Percentiles rank a stretch among this genome's conserved stretches.
Evolutionary conservation across 2,113 vertebrate genomes (phyloP).

Genomic region (Dicerorhinus sumatrensis): DNA sequence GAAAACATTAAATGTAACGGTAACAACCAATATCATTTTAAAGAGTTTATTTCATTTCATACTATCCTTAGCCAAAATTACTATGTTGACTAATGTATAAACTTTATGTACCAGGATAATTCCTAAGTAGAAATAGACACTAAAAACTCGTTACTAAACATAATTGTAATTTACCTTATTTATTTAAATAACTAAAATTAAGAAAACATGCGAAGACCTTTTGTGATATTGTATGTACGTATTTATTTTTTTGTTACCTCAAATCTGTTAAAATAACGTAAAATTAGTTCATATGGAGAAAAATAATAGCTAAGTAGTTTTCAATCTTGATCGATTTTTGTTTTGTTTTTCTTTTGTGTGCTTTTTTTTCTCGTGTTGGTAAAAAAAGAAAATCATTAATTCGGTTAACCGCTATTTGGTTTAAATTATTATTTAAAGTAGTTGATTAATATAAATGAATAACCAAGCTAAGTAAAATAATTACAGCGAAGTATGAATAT

Average conservation of each 20-base stretch:
- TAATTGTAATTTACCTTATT: not conserved
- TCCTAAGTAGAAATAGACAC: not conserved
- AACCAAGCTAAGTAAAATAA: not conserved
- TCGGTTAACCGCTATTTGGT: not conserved
- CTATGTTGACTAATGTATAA: not conserved
- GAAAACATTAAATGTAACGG: not conserved
- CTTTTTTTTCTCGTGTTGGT: not conserved
- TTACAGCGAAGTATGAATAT: not conserved
- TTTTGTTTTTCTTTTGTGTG: not conserved
- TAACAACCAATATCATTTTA: not conserved
- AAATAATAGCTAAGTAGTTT: not conserved
- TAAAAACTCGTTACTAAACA: not conserved
- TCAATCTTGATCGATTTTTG: not conserved
- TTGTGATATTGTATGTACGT: not conserved
- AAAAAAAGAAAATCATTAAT: not conserved
- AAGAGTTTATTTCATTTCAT: not conserved
- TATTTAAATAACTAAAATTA: not conserved
- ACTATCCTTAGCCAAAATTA: not conserved
- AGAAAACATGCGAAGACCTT: not conserved
- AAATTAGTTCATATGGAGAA: not conserved
- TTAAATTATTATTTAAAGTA: not conserved
- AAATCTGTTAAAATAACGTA: not conserved
- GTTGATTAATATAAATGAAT: not conserved
- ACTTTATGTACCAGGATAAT: not conserved
- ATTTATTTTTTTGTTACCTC: not conserved